phyloP scores from a whole-genome alignment of 1,140 invertebrate genomes.

The Limonius californicus region DNA sequence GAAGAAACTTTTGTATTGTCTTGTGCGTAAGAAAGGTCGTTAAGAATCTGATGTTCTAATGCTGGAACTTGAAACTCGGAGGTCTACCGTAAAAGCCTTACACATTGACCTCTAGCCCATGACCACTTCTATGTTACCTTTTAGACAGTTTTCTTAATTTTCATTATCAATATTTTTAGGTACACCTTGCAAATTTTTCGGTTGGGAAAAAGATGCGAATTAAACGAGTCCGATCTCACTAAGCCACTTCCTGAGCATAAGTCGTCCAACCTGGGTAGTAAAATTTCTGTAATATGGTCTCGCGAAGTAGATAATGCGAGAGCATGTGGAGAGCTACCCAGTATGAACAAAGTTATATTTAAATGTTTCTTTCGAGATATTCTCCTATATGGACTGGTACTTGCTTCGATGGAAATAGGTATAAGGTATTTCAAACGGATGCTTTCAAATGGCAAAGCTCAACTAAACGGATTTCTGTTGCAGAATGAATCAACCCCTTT shows the following conservation, averaged over 20 bases:
- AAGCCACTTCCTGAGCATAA: conserved; percentile 36
- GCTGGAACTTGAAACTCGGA: no score
- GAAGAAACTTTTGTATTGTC: no score
- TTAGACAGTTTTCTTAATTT: neutral
- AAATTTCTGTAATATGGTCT: conserved; percentile 34
- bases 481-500: conserved; percentile 43
- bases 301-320: conserved; percentile 31
- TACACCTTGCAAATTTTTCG: conserved; percentile 42
- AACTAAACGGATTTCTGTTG: conserved; percentile 11
- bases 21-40: no score
- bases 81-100: no score
- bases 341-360: conserved; percentile 43
- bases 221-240: conserved; percentile 35
- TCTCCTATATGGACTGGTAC: conserved; percentile 40
- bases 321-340: conserved; percentile 36
- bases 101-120: no score
- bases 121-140: no score
- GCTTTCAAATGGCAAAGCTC: no score
- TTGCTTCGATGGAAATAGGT: conserved; percentile 43
- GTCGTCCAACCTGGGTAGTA: conserved; percentile 34
- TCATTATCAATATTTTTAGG: conserved; percentile 30
- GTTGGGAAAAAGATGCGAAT: conserved; percentile 31
- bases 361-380: conserved; percentile 45
- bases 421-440: conserved; percentile 18
- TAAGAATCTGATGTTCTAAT: no score